These are phyloP conservation scores for Spilogale gracilis DNA, from an alignment of 2,113 vertebrate genomes.

Conservation along the genomic window DNA sequence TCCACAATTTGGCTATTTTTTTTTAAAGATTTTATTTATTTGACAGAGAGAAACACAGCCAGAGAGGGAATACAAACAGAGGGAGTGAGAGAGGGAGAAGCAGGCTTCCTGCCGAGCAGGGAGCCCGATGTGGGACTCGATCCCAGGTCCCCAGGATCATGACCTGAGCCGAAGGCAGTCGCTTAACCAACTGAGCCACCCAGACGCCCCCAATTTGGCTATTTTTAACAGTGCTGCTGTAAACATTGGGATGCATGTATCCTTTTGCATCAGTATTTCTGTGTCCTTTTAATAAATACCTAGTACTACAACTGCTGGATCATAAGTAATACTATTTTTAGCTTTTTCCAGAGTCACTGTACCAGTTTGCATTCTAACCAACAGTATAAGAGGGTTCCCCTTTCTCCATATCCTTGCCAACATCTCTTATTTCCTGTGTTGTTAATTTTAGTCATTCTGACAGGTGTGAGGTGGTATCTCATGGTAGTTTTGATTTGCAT, in stretches of 20 bases:
- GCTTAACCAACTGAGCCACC: no score
- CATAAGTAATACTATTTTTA: not conserved
- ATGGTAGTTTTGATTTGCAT: not conserved
- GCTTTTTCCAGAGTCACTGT: not conserved
- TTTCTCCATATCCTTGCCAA: not conserved
- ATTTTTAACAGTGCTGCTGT: not conserved
- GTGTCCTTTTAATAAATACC: not conserved
- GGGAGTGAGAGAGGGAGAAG: no score
- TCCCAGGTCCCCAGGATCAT: no score
- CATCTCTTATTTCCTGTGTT: not conserved
- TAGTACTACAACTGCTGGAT: not conserved
- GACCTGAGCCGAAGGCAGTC: no score
- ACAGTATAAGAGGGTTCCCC: not conserved
- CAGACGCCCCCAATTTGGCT: not conserved
- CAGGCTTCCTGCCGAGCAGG: no score
- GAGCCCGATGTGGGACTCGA: no score
- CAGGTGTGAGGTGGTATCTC: not conserved
- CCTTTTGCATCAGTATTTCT: not conserved
- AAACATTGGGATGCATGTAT: not conserved
- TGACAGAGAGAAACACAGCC: no score
- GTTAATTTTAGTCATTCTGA: not conserved
- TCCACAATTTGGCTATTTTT: not conserved
- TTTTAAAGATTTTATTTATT: no score
- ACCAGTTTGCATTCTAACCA: not conserved
- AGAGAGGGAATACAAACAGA: no score